Evolutionary conservation across 2,888 invertebrate species (phyloP).

Genomic region (Glaucopsyche alexis): DNA sequence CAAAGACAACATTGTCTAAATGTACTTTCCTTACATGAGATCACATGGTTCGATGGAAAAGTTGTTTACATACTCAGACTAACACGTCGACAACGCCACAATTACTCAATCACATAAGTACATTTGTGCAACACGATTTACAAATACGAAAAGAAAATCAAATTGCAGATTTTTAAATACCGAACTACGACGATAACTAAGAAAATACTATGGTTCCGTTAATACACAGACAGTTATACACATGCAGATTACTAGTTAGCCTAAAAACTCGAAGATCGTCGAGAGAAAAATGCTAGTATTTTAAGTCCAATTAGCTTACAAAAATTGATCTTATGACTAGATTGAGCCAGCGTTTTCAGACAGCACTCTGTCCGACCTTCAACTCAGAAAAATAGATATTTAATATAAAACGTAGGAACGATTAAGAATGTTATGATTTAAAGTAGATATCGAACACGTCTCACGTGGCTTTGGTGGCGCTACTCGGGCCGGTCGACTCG

Average conservation of each 20-base stretch:
- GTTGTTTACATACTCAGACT: constrained; percentile 52
- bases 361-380: constrained; percentile 57
- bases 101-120: constrained; percentile 66
- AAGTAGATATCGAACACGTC: constrained; percentile 48
- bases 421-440: constrained; percentile 56
- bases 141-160: constrained; percentile 65
- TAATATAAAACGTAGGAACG: constrained; percentile 75
- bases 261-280: constrained; percentile 65
- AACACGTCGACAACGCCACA: constrained; percentile 54
- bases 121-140: constrained; percentile 73
- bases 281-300: constrained; percentile 60
- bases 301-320: constrained; percentile 68
- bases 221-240: constrained; percentile 47
- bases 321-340: constrained; percentile 78
- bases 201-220: constrained; percentile 52
- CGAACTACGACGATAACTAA: constrained; percentile 51
- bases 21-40: constrained; percentile 62
- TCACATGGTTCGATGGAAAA: constrained; percentile 64
- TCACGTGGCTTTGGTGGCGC: constrained; percentile 41
- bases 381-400: constrained; percentile 71
- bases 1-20: constrained; percentile 31
- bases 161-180: constrained; percentile 57
- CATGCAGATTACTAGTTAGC: constrained; percentile 46
- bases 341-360: constrained; percentile 75
- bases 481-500: constrained; percentile 31